Evolutionary conservation across 2,888 invertebrate genomes (phyloP).

Genomic region (Spialia ferax): DNA sequence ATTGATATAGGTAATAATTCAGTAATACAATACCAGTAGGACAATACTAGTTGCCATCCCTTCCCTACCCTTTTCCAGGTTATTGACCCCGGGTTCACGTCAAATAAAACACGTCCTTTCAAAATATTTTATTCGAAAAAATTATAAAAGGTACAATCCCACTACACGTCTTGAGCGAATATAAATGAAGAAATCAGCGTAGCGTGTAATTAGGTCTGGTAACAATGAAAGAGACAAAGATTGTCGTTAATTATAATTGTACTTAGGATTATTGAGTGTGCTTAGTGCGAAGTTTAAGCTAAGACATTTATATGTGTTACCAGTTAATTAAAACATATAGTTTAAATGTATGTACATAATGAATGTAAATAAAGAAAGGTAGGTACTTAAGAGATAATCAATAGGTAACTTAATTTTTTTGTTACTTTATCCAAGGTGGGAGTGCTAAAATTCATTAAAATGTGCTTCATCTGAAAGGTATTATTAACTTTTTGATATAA

Average conservation of each 20-base stretch:
- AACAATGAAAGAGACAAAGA: constrained; percentile 7
- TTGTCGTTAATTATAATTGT: not conserved
- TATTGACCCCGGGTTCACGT: constrained; percentile 29
- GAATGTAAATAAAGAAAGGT: not conserved
- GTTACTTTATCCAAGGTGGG: too few species aligned
- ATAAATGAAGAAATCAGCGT: constrained; percentile 16
- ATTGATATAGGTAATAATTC: not conserved
- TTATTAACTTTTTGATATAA: too few species aligned
- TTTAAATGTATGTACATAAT: not conserved
- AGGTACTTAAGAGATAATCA: not conserved
- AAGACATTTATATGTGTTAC: not conserved
- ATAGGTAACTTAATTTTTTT: too few species aligned
- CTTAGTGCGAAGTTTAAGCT: constrained; percentile 3
- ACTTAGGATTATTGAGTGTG: constrained; percentile 1
- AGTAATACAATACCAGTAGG: not conserved
- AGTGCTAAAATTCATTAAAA: too few species aligned
- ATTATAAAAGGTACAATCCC: constrained; percentile 55
- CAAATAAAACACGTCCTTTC: constrained; percentile 73
- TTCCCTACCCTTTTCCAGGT: constrained; percentile 1
- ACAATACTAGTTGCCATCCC: not conserved
- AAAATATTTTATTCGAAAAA: constrained; percentile 70
- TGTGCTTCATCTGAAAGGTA: too few species aligned
- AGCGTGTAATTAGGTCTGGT: constrained; percentile 7
- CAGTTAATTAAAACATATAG: not conserved
- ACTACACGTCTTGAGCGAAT: constrained; percentile 42